phyloP scores from a whole-genome alignment of 2,888 invertebrate genomes.

The Himalopsyche japonica region DNA sequence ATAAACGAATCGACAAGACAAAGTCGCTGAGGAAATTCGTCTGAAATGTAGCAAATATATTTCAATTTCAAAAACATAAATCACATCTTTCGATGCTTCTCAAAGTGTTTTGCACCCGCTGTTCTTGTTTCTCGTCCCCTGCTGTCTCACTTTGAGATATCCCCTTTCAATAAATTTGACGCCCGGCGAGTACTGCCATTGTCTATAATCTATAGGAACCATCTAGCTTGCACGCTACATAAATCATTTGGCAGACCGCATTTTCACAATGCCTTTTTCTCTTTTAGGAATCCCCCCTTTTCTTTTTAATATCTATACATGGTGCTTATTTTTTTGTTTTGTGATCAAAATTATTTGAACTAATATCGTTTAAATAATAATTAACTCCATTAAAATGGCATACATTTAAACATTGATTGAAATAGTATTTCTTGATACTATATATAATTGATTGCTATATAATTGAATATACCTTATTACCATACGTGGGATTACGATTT shows the following conservation, averaged over 20 bases:
- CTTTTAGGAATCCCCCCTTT: slow-evolving; percentile 1
- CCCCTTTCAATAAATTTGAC: slow-evolving; percentile 21
- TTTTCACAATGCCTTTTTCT: slow-evolving; percentile 33
- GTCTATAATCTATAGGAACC: slow-evolving; percentile 41
- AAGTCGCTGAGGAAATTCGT: no score
- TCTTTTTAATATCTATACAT: slow-evolving; percentile 1
- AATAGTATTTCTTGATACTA: no score
- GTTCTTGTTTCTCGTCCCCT: background rate
- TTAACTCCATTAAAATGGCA: no score
- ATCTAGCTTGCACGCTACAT: slow-evolving; percentile 41
- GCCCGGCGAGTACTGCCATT: slow-evolving; percentile 26
- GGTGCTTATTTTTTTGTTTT: background rate
- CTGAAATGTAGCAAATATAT: no score
- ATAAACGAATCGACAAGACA: background rate
- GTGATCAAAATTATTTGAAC: no score
- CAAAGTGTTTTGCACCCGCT: background rate
- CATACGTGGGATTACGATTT: no score
- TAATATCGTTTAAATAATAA: no score
- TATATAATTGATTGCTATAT: no score
- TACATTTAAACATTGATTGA: no score
- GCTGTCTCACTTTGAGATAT: background rate
- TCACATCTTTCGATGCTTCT: background rate
- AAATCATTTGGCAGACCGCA: slow-evolving; percentile 41
- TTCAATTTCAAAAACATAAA: background rate
- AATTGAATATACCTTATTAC: no score